Percentiles rank a stretch among this genome's conserved stretches.
Conservation (phyloP, 2,113 vertebrate species). For the Gobio gobio region DNA sequence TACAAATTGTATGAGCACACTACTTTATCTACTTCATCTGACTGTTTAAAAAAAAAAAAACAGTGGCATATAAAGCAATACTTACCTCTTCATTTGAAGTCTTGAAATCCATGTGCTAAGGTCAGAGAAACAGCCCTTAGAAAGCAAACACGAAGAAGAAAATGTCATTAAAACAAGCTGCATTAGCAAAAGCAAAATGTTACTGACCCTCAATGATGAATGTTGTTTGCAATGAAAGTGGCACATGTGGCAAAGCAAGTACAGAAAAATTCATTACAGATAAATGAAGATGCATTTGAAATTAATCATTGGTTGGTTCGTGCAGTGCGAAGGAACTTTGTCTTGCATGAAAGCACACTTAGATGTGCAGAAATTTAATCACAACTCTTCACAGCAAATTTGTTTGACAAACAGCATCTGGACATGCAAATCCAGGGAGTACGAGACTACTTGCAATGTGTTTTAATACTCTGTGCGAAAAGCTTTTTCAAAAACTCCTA, state of each 20-base stretch:
- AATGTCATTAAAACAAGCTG: not conserved
- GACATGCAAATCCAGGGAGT: not conserved
- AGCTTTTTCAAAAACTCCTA: not conserved
- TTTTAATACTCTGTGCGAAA: not conserved
- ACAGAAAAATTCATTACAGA: not conserved
- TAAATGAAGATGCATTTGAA: conserved; percentile 2
- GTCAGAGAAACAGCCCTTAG: conserved; percentile 71
- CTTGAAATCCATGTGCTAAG: conserved; percentile 84
- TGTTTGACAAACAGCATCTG: conserved; percentile 15
- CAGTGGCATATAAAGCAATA: not conserved
- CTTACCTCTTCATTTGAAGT: conserved; percentile 81
- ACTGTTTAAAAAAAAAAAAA: not conserved
- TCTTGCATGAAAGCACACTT: not conserved
- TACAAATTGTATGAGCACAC: not conserved
- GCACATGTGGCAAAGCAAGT: not conserved
- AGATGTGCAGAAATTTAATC: conserved; percentile 12
- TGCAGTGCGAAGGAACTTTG: not conserved
- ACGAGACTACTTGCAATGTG: not conserved
- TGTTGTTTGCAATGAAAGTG: not conserved
- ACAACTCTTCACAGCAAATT: conserved; percentile 9
- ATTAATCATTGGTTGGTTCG: not conserved
- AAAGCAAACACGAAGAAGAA: conserved; percentile 47
- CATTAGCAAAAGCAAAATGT: not conserved
- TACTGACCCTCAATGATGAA: conserved; percentile 8
- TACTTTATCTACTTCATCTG: not conserved